phyloP scores from a whole-genome alignment of 2,797 vertebrate genomes.

The Eutrigla gurnardus region DNA sequence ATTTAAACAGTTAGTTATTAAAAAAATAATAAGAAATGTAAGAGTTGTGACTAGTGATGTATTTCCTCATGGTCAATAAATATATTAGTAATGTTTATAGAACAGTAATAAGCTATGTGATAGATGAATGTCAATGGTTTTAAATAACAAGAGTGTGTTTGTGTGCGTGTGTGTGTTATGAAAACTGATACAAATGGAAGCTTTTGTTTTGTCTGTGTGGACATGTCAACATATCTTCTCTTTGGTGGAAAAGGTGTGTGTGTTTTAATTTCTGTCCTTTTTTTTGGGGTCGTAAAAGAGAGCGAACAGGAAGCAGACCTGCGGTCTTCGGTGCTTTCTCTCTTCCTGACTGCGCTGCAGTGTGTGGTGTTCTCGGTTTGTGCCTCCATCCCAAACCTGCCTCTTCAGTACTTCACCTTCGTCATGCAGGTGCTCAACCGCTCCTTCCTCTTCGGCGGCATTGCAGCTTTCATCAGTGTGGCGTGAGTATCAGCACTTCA shows the following conservation, averaged over 20 bases:
- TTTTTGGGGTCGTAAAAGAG: constrained; percentile 74
- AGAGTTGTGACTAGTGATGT: too few relatives aligned
- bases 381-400: constrained; percentile 84
- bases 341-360: constrained; percentile 87
- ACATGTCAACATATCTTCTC: not conserved
- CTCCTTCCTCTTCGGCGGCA: constrained; percentile 94
- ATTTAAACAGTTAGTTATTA: not conserved
- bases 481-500: constrained; percentile 85
- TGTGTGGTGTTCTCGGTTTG: constrained; percentile 89
- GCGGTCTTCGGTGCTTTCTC: constrained; percentile 84
- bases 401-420: constrained; percentile 91
- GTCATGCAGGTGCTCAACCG: constrained; percentile 92
- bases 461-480: constrained; percentile 91
- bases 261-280: constrained; percentile 23
- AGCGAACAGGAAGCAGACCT: constrained; percentile 83
- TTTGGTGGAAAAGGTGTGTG: not conserved
- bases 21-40: not conserved
- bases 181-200: not conserved
- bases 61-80: too few relatives aligned
- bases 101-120: too few relatives aligned
- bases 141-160: too few relatives aligned
- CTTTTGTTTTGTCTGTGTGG: not conserved
- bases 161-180: not conserved
- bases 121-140: too few relatives aligned
- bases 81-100: too few relatives aligned